Percentiles rank a stretch among this genome's conserved stretches.
Evolutionary conservation across 2,888 invertebrate species (phyloP).

Genomic region (Pristionchus fissidentatus): DNA sequence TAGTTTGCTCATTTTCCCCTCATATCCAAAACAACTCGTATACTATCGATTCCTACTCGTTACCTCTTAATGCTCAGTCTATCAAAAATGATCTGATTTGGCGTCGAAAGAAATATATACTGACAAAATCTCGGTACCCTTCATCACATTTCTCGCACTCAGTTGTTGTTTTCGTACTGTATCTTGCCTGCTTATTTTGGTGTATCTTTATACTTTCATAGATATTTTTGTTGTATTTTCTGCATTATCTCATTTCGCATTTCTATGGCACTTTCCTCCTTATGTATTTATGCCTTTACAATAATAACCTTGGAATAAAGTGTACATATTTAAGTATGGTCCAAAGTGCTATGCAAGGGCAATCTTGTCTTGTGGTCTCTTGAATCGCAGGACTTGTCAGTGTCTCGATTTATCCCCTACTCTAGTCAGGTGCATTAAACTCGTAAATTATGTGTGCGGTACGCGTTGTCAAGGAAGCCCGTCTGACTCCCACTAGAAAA

Average conservation of each 20-base stretch:
- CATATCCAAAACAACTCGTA: neutral
- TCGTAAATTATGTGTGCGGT: neutral
- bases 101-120: neutral
- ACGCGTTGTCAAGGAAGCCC: conserved; percentile 14
- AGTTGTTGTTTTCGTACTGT: conserved; percentile 4
- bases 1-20: neutral
- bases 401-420: neutral
- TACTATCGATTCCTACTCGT: neutral
- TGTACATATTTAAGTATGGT: conserved; percentile 24
- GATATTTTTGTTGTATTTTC: neutral
- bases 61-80: conserved; percentile 30
- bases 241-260: neutral
- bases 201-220: neutral
- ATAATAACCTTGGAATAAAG: conserved; percentile 34
- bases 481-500: neutral
- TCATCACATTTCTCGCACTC: neutral
- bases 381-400: too few species aligned
- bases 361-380: too few species aligned
- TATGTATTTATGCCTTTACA: neutral
- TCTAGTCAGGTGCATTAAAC: neutral
- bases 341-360: too few species aligned
- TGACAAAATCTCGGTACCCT: conserved; percentile 35
- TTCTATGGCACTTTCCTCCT: neutral
- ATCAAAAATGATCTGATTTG: conserved; percentile 21
- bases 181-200: neutral